These are phyloP conservation scores for Lepeophtheirus nordmannii DNA, from an alignment of 2,888 invertebrate species.

Conservation along the genomic window DNA sequence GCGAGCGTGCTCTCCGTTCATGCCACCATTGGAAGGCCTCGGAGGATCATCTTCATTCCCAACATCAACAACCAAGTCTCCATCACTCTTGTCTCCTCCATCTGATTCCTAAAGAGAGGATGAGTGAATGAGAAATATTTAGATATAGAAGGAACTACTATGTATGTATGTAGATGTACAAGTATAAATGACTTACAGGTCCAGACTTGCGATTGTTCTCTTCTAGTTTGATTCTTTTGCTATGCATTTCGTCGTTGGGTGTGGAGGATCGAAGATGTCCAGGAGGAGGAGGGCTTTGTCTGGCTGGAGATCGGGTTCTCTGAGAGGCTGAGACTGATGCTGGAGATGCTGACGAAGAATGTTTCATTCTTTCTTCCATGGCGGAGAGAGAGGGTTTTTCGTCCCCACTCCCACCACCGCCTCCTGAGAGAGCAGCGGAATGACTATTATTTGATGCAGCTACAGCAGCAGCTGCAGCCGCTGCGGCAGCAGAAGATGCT, in stretches of 20 bases:
- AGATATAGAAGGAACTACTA: too few relatives aligned
- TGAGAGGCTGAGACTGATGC: not conserved
- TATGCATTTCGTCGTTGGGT: slow-evolving; percentile 19
- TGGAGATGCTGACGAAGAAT: slow-evolving; percentile 24
- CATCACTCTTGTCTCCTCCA: slow-evolving; percentile 23
- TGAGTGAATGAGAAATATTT: too few relatives aligned
- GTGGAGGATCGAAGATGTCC: slow-evolving; percentile 19
- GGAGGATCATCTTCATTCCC: slow-evolving; percentile 25
- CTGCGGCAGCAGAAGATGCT: slow-evolving; percentile 28
- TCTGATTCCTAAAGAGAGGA: slow-evolving; percentile 15
- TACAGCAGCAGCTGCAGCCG: slow-evolving; percentile 25
- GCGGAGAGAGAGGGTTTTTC: slow-evolving; percentile 26
- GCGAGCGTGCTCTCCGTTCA: not conserved
- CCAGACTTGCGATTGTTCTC: slow-evolving; percentile 21
- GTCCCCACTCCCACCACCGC: slow-evolving; percentile 9
- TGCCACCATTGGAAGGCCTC: slow-evolving; percentile 14
- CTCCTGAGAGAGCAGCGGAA: not conserved
- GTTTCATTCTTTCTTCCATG: slow-evolving; percentile 26
- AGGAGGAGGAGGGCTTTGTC: slow-evolving; percentile 8
- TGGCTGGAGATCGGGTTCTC: not conserved
- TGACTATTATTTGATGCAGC: slow-evolving; percentile 22
- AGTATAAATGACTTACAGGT: slow-evolving; percentile 20
- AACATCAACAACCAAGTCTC: slow-evolving; percentile 24
- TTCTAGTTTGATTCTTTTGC: slow-evolving; percentile 22
- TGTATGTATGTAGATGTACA: too few relatives aligned